phyloP scores from a whole-genome alignment of 2,113 vertebrate genomes.

The Ammodytes dubius region DNA sequence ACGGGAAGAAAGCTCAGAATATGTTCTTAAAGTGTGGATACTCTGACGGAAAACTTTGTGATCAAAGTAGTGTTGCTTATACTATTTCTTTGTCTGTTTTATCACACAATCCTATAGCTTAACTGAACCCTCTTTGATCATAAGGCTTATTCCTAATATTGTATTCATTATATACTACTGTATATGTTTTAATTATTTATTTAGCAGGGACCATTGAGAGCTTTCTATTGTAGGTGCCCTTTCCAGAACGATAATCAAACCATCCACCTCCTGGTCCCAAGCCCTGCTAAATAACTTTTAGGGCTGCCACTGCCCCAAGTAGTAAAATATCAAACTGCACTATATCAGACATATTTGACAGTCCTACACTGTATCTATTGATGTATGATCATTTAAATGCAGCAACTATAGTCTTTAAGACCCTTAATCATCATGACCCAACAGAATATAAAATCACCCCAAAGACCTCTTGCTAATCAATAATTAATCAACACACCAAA shows the following conservation, averaged over 20 bases:
- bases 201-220: not conserved
- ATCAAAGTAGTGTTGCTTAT: too few relatives aligned
- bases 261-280: not conserved
- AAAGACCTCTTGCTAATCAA: slow-evolving; percentile 10
- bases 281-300: slow-evolving; percentile 3
- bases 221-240: not conserved
- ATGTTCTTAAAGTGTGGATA: slow-evolving; percentile 18
- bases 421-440: not conserved
- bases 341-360: not conserved
- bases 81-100: too few relatives aligned
- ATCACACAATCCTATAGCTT: not conserved
- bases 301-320: not conserved
- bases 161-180: not conserved
- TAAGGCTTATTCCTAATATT: not conserved
- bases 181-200: not conserved
- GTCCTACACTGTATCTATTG: not conserved
- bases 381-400: slow-evolving; percentile 21
- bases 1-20: slow-evolving; percentile 3
- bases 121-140: not conserved
- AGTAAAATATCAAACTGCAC: not conserved
- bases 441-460: slow-evolving; percentile 24
- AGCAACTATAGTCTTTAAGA: not conserved
- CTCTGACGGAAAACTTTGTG: not conserved
- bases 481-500: slow-evolving; percentile 21
- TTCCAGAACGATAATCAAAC: not conserved